Evolutionary conservation across 2,113 vertebrate species (phyloP).

Genomic region (Pelecanus crispus): DNA sequence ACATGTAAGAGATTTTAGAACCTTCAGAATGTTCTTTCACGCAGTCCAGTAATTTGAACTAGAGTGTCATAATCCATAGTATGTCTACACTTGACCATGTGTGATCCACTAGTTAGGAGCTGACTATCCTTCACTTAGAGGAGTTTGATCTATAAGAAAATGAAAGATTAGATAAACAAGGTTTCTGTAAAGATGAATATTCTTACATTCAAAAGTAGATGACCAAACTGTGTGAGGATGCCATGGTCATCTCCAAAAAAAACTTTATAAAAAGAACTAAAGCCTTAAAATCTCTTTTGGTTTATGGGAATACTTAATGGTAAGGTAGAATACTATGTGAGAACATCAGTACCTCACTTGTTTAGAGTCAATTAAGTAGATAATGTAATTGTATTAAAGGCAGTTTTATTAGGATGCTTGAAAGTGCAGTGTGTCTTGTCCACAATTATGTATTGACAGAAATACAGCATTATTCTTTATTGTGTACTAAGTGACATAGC

Average conservation of each 20-base stretch:
- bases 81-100: background rate
- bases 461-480: constrained; percentile 65
- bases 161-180: background rate
- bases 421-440: constrained; percentile 8
- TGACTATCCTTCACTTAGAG: background rate
- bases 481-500: constrained; percentile 48
- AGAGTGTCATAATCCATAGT: background rate
- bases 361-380: background rate
- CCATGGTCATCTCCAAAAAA: background rate
- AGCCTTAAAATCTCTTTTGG: background rate
- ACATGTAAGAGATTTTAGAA: background rate
- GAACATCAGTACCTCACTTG: background rate
- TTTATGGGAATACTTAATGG: background rate
- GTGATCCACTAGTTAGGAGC: background rate
- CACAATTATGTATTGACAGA: constrained; percentile 31
- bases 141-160: background rate
- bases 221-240: background rate
- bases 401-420: constrained; percentile 24
- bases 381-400: background rate
- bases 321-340: background rate
- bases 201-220: background rate
- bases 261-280: background rate
- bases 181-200: background rate
- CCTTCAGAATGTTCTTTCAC: background rate
- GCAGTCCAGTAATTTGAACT: background rate